These are phyloP conservation scores for Odontomyia ornata DNA, from an alignment of 2,888 invertebrate species.

Conservation along the genomic window DNA sequence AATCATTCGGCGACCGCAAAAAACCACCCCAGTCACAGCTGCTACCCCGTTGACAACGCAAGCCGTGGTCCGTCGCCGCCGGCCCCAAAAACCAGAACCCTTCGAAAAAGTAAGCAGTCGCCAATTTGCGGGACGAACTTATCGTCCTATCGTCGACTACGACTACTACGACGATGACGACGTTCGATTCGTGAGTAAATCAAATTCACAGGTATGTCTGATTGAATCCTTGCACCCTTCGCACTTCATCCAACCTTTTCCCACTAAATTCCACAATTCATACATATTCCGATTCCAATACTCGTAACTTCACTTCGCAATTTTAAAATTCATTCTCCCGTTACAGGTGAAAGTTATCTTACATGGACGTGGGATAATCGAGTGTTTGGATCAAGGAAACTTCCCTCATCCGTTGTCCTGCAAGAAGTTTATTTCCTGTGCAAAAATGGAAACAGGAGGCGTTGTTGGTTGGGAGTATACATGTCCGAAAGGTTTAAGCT, in stretches of 20 bases:
- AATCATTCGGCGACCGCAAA: conserved; percentile 54
- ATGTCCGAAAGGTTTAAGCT: conserved; percentile 85
- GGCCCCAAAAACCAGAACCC: conserved; percentile 52
- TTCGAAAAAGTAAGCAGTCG: conserved; percentile 56
- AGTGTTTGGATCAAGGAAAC: conserved; percentile 88
- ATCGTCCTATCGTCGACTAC: conserved; percentile 66
- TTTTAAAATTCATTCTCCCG: background rate
- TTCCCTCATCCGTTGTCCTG: conserved; percentile 92
- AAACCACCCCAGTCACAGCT: conserved; percentile 56
- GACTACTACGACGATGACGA: conserved; percentile 77
- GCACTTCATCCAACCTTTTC: background rate
- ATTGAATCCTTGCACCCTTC: background rate
- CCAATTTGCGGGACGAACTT: conserved; percentile 54
- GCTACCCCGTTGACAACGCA: conserved; percentile 54
- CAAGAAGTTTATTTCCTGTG: conserved; percentile 91
- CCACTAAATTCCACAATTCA: too few species aligned
- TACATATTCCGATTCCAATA: background rate
- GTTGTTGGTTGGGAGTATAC: conserved; percentile 88
- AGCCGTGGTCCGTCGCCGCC: conserved; percentile 48
- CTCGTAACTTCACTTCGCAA: background rate
- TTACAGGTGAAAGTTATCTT: conserved; percentile 66
- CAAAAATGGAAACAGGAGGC: conserved; percentile 79
- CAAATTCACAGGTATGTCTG: conserved; percentile 64
- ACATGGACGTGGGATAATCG: conserved; percentile 76
- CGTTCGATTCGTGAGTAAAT: conserved; percentile 67